Percentiles rank a stretch among this genome's conserved stretches.
Conservation (phyloP, 1,140 invertebrate genomes). For the Anoplolepis gracilipes region DNA sequence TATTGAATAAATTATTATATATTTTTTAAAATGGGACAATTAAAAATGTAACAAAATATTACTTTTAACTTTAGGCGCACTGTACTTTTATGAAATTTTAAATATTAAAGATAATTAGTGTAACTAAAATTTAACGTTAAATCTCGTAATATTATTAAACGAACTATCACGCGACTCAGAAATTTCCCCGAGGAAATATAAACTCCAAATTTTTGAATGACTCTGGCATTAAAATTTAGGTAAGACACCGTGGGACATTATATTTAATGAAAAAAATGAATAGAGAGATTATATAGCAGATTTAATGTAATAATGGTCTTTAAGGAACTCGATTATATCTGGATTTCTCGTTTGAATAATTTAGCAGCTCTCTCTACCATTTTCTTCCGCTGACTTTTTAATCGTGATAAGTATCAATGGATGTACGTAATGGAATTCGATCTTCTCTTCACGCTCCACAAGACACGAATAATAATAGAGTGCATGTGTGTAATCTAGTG, state of each 20-base stretch:
- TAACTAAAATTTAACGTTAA: conserved; percentile 3
- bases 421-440: conserved; percentile 31
- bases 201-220: background rate
- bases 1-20: background rate
- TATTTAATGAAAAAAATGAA: background rate
- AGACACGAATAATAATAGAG: conserved; percentile 40
- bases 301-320: background rate
- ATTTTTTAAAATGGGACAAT: background rate
- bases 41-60: background rate
- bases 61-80: background rate
- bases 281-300: background rate
- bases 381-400: background rate
- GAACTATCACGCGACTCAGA: background rate
- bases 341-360: conserved; percentile 6
- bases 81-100: background rate
- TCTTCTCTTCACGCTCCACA: conserved; percentile 40
- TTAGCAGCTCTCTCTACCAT: background rate
- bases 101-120: background rate
- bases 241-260: background rate
- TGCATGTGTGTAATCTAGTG: conserved; percentile 35
- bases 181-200: conserved; percentile 13
- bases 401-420: background rate
- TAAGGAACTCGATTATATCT: background rate
- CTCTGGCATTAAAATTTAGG: background rate
- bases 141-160: background rate